Conservation (phyloP, 2,888 invertebrate genomes). For the Latrodectus hesperus region DNA sequence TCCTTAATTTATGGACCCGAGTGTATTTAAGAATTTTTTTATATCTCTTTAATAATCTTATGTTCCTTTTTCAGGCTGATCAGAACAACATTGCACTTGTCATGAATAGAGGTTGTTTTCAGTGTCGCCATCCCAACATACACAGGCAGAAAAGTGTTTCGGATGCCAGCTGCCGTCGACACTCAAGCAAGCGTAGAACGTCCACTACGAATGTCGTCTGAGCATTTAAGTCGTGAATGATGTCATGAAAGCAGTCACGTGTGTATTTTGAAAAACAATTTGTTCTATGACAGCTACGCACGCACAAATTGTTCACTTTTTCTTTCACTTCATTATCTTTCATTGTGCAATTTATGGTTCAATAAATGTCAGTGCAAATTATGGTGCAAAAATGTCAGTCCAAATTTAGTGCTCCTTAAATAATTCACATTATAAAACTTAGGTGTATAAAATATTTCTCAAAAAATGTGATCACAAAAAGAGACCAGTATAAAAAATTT, state of each 20-base stretch:
- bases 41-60: background rate
- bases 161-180: conserved; percentile 16
- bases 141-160: conserved; percentile 15
- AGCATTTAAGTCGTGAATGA: background rate
- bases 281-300: background rate
- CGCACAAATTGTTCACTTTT: background rate
- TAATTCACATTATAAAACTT: too few relatives aligned
- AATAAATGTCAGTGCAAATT: too few relatives aligned
- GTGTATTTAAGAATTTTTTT: background rate
- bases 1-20: too few relatives aligned
- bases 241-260: background rate
- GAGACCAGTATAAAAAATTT: too few relatives aligned
- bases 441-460: too few relatives aligned
- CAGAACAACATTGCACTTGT: conserved; percentile 58
- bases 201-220: conserved; percentile 45
- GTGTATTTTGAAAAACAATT: background rate
- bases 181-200: conserved; percentile 41
- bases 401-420: too few relatives aligned
- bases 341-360: too few relatives aligned
- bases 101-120: conserved; percentile 41
- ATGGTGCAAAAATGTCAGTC: too few relatives aligned
- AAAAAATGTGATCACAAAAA: too few relatives aligned
- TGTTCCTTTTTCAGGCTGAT: conserved; percentile 39
- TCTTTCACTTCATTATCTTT: too few relatives aligned
- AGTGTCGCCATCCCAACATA: conserved; percentile 38